These are phyloP conservation scores for Orthonevra nobilis DNA, from an alignment of 2,888 invertebrate species.

Conservation along the genomic window DNA sequence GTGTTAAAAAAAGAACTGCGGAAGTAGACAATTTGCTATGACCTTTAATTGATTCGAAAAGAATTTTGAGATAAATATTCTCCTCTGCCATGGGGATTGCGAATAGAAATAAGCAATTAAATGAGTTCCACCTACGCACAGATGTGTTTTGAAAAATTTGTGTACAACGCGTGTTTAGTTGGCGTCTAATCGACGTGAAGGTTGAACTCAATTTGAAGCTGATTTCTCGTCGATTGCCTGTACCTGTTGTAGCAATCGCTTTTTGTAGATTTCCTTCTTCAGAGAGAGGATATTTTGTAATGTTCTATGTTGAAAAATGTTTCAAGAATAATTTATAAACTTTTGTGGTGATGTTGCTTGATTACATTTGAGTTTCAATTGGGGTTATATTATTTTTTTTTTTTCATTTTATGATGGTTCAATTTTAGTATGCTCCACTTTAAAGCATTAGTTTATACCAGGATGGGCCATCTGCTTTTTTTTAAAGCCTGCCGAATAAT, in stretches of 20 bases:
- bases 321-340: too few species aligned
- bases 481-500: too few species aligned
- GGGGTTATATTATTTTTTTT: too few species aligned
- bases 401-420: too few species aligned
- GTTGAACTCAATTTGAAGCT: conserved; percentile 7
- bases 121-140: conserved; percentile 19
- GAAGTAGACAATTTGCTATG: too few species aligned
- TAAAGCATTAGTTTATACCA: too few species aligned
- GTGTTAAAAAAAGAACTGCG: too few species aligned
- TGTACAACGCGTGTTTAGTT: conserved; percentile 13
- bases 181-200: conserved; percentile 23
- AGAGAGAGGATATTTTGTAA: neutral
- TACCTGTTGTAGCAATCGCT: conserved; percentile 1
- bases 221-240: conserved; percentile 4
- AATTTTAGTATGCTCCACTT: too few species aligned
- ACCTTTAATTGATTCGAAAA: neutral
- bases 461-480: too few species aligned
- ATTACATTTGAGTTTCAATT: too few species aligned
- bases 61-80: neutral
- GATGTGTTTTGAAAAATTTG: neutral
- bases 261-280: neutral
- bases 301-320: too few species aligned
- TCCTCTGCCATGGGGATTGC: neutral
- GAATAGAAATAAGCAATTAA: conserved; percentile 33
- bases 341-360: too few species aligned